Base-by-base conservation (phyloP, 2,797 vertebrate species). In the Bovichtus variegatus region DNA sequence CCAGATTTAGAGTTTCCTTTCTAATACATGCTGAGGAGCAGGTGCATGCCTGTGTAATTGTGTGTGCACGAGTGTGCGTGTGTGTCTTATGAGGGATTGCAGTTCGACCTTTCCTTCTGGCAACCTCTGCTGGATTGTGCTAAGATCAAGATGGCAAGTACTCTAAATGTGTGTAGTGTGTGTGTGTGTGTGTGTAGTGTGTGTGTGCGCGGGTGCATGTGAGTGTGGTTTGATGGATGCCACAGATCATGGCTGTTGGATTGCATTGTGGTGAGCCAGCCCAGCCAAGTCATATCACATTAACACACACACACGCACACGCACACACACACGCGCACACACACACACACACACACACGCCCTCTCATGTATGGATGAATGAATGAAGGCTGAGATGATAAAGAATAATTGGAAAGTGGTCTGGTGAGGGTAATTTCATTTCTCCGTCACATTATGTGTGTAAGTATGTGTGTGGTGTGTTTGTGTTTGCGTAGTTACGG, bases 201-300 rank as follows among this genome's bases (percentile, higher is more conserved):
- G 70, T 59, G 64, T 50, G 41, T 18, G 19, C 46, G 18, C 13
- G 21, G 23, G 7, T 21, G 5, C 18, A 10, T 44, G 58, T 27
- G 29, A 40, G 38, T 53, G 66, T 63, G 66, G 67, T 89, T 89
- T 94, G 94, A 94, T 92, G 88, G 92, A 93, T 92, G 89, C 85
- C 67, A 78, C 75, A 88, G 91, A 92, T 94, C 90, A 92, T 86
- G 81, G 80, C 82, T 83, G 82, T 78, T 86, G 89, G 87, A 89
- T 68, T 86, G 76, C 83, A 81, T 80, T 88, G 89, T 80, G 86
- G 84, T 77, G 80, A 81, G 85, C 59, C 53, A 51, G 74, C 78
- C 71, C 57, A 70, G 84, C 87, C 72, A 85, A 90, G 78, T 90
- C 86, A 76, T 76, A 80, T 91, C 80, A 84, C 84, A 91, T 83